phyloP scores from a whole-genome alignment of 2,888 invertebrate species.

The Hermaeophaga mercurialis region DNA sequence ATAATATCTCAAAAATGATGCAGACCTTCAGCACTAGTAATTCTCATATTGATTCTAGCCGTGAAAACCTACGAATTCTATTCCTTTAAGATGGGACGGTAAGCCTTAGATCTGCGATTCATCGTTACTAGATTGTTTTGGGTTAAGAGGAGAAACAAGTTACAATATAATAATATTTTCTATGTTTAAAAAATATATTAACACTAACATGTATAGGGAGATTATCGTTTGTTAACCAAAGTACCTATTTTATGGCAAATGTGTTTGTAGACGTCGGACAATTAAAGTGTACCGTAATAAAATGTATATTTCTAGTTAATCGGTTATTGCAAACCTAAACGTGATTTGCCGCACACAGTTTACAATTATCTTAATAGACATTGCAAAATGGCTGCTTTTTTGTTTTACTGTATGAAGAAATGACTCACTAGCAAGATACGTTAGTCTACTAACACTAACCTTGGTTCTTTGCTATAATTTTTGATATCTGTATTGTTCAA shows the following conservation, averaged over 20 bases:
- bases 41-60: too few relatives aligned
- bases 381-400: conserved; percentile 20
- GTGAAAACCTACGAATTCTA: too few relatives aligned
- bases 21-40: too few relatives aligned
- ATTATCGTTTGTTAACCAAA: neutral
- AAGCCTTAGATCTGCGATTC: too few relatives aligned
- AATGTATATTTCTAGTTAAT: conserved; percentile 14
- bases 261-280: conserved; percentile 1
- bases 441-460: conserved; percentile 4
- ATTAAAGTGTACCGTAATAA: conserved; percentile 7
- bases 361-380: conserved; percentile 19
- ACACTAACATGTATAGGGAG: too few relatives aligned
- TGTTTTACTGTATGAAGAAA: conserved; percentile 5
- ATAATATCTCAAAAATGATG: too few relatives aligned
- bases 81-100: too few relatives aligned
- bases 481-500: conserved; percentile 8
- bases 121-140: too few relatives aligned
- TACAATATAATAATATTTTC: too few relatives aligned
- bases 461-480: conserved; percentile 1
- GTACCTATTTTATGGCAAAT: neutral
- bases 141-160: too few relatives aligned
- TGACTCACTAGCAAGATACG: conserved; percentile 12
- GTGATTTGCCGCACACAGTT: conserved; percentile 18
- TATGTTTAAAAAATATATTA: too few relatives aligned
- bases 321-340: conserved; percentile 10